phyloP scores from a whole-genome alignment of 2,888 invertebrate genomes.

The Drosophila cognata region DNA sequence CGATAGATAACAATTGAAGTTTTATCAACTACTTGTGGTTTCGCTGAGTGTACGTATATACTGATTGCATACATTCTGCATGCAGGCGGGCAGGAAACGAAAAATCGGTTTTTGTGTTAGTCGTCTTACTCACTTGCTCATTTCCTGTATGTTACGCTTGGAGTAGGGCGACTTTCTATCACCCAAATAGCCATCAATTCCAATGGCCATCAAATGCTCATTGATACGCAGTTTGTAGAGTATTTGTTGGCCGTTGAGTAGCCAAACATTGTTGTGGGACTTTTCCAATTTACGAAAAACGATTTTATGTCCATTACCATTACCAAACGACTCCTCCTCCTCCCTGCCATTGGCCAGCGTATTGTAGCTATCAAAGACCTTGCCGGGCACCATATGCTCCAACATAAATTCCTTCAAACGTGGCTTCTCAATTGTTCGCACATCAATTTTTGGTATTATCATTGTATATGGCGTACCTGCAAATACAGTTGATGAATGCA shows the following conservation, averaged over 20 bases:
- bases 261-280: slow-evolving; percentile 84
- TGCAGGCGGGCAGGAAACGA: slow-evolving; percentile 2
- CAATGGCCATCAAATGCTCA: slow-evolving; percentile 84
- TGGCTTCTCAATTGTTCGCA: slow-evolving; percentile 85
- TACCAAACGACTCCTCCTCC: slow-evolving; percentile 85
- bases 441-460: slow-evolving; percentile 86
- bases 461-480: slow-evolving; percentile 88
- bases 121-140: slow-evolving; percentile 82
- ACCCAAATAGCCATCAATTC: slow-evolving; percentile 85
- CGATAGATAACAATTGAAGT: accelerated
- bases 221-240: slow-evolving; percentile 83
- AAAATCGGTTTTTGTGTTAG: neutral
- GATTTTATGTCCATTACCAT: slow-evolving; percentile 85
- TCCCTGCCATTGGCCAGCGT: slow-evolving; percentile 79
- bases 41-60: slow-evolving; percentile 31
- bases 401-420: slow-evolving; percentile 87
- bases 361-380: slow-evolving; percentile 85
- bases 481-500: neutral
- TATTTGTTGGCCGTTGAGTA: slow-evolving; percentile 84
- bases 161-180: slow-evolving; percentile 85
- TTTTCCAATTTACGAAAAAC: slow-evolving; percentile 84
- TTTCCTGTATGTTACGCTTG: slow-evolving; percentile 85
- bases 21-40: slow-evolving; percentile 5
- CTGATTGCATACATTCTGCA: slow-evolving; percentile 24
- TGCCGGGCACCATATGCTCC: slow-evolving; percentile 87